Evolutionary conservation across 2,797 vertebrate species (phyloP).

Genomic region (Crax fasciolata): DNA sequence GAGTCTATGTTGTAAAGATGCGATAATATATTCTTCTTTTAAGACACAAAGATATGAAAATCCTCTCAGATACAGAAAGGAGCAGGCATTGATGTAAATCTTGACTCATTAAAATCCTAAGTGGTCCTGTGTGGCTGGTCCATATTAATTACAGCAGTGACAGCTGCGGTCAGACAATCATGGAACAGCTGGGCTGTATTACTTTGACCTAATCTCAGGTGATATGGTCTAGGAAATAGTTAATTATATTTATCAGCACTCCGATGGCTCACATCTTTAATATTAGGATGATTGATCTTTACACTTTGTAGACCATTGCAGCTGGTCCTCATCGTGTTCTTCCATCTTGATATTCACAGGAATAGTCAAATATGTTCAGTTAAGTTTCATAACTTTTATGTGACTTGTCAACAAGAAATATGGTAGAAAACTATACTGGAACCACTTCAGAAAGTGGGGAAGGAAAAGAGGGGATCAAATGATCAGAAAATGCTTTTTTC

Average conservation of each 20-base stretch:
- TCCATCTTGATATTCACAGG: background rate
- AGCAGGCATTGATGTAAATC: background rate
- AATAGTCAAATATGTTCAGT: background rate
- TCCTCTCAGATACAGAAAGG: background rate
- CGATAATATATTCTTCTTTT: background rate
- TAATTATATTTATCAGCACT: conserved; percentile 45
- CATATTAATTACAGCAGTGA: conserved; percentile 37
- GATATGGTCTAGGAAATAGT: conserved; percentile 50
- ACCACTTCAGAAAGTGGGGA: background rate
- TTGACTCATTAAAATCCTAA: background rate
- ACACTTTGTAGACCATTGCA: background rate
- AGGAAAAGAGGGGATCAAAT: background rate
- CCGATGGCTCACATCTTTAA: conserved; percentile 1
- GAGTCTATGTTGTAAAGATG: background rate
- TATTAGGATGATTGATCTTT: conserved; percentile 8
- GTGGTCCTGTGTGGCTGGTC: conserved; percentile 34
- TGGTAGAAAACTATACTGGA: background rate
- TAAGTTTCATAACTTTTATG: background rate
- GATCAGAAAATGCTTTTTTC: background rate
- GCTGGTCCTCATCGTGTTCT: conserved; percentile 5
- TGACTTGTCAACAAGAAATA: background rate
- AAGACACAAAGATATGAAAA: background rate
- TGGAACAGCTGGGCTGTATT: background rate
- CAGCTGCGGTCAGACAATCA: conserved; percentile 17
- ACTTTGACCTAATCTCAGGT: conserved; percentile 55